A percentile compares a stretch with the other conserved stretches of the same genome.
Evolutionary conservation across 2,113 vertebrate genomes (phyloP).

Genomic region (Paramormyrops kingsleyae): DNA sequence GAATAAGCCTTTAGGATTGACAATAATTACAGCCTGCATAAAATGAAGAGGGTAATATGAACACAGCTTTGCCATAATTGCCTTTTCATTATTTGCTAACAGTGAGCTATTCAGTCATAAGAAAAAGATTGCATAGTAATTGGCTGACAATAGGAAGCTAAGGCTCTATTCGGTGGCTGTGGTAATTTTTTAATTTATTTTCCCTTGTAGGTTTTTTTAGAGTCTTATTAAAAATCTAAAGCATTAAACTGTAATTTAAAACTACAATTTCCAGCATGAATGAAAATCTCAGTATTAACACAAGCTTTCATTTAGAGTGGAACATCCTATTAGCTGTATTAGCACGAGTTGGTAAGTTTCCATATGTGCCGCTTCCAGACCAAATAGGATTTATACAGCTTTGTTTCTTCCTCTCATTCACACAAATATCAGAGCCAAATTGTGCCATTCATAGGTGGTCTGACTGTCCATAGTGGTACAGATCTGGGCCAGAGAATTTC

Average conservation of each 20-base stretch:
- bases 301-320: constrained; percentile 74
- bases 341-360: constrained; percentile 70
- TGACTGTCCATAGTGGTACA: not conserved
- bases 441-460: constrained; percentile 1
- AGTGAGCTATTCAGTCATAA: constrained; percentile 98
- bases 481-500: not conserved
- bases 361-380: constrained; percentile 64
- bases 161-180: constrained; percentile 81
- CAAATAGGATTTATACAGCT: constrained; percentile 75
- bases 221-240: constrained; percentile 85
- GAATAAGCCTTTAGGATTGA: constrained; percentile 96
- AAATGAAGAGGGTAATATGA: constrained; percentile 95
- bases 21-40: constrained; percentile 96
- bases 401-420: constrained; percentile 60
- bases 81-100: constrained; percentile 99
- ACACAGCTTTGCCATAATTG: constrained; percentile 96
- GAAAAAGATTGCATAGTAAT: constrained; percentile 98
- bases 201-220: constrained; percentile 63
- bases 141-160: constrained; percentile 95
- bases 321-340: constrained; percentile 81
- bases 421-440: constrained; percentile 34
- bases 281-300: constrained; percentile 75
- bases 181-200: constrained; percentile 76
- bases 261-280: constrained; percentile 77
- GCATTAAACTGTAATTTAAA: constrained; percentile 89